phyloP scores from a whole-genome alignment of 2,113 vertebrate genomes.

The Lepus timidus region DNA sequence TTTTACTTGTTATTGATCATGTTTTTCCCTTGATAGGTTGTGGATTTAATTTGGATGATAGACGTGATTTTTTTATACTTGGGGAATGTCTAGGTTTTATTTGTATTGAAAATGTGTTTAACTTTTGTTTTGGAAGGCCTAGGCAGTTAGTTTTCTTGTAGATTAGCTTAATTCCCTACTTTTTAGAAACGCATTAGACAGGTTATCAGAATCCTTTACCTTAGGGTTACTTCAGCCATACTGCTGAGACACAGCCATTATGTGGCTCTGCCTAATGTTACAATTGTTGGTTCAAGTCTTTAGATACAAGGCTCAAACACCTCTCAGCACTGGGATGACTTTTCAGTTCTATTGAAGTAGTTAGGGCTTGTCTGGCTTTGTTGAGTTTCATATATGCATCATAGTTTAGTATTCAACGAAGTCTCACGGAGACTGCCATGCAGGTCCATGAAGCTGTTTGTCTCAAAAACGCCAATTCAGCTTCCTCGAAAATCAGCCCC shows the following conservation, averaged over 20 bases:
- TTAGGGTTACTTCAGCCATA: background rate
- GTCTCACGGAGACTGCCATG: background rate
- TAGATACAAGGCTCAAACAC: background rate
- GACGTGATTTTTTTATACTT: background rate
- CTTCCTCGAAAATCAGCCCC: background rate
- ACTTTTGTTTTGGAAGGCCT: background rate
- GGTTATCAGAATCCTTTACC: background rate
- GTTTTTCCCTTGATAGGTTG: background rate
- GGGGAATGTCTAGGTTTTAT: background rate
- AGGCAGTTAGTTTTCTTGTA: background rate
- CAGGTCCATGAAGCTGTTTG: background rate
- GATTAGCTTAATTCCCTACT: background rate
- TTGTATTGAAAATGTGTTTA: background rate
- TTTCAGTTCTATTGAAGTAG: background rate
- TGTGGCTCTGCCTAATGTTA: background rate
- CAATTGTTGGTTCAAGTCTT: background rate
- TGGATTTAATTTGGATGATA: background rate
- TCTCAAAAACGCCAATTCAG: background rate
- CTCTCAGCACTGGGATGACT: background rate
- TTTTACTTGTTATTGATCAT: background rate
- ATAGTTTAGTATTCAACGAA: background rate
- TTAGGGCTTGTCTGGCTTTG: background rate
- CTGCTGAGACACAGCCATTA: background rate
- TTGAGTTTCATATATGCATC: background rate
- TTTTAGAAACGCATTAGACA: background rate